Evolutionary conservation across 2,888 invertebrate species (phyloP), one percentile per base, ranked within the genome.

Genomic region (Pristionchus fissidentatus): DNA sequence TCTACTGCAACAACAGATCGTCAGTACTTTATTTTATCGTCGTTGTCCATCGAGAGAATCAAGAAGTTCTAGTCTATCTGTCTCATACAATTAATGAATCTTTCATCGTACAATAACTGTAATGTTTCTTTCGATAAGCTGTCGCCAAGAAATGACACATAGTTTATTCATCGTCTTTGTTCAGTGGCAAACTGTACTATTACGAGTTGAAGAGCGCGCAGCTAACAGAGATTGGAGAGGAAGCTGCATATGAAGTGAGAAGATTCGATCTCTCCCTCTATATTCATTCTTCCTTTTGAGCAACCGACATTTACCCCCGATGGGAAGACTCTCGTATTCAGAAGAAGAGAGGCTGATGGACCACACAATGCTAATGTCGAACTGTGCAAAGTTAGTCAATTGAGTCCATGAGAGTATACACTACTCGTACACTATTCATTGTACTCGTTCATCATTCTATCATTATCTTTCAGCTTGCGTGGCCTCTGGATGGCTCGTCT

Each of bases 1-100:
- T 91, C 57, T 89, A 85, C 84, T 92, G 92, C 83, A 88, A 87
- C 77, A 92, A 91, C 83, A 78, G 90, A 84, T 83, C 80, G 84
- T 87, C 5, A 75, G 85, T 84, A 19, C n/a, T n/a, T n/a, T n/a
- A n/a, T 62, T 19, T 73, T 73, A 7, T 38, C 7, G 15, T 41
- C 41, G 29, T 38, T 35, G 13, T 35, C 41, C 26, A n/a, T n/a
- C n/a, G n/a, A n/a, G 15, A 52, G 52, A n/a, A n/a, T n/a, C n/a
- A n/a, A n/a, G n/a, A n/a, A 52, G 22, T 26, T 66, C 29, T 66
- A 15, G 19, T 66, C 22, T 13, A 15, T 26, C 13, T 66, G 13
- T 13, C 66, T 15, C 15, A 52, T n/a, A n/a, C n/a, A n/a, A n/a
- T n/a, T n/a, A n/a, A n/a, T n/a, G n/a, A n/a, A n/a, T n/a, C n/a